These are phyloP conservation scores for Lagocephalus sceleratus DNA, from an alignment of 2,797 vertebrate genomes.

Conservation along the genomic window DNA sequence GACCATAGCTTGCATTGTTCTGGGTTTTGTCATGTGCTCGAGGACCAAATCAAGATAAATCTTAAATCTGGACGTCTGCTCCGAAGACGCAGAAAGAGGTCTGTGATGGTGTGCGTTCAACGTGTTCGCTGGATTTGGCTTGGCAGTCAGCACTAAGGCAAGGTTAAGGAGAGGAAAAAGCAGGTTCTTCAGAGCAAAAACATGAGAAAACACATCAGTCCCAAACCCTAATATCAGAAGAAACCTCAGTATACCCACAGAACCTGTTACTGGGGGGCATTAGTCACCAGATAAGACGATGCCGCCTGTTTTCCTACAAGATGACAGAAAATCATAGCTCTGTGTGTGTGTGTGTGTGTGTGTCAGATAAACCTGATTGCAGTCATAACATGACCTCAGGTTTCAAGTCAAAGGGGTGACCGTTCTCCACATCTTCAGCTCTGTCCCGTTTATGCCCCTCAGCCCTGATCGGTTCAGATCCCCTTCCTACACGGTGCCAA, in stretches of 20 bases:
- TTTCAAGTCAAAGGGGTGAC: constrained; percentile 48
- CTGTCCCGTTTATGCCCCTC: background rate
- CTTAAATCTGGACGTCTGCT: background rate
- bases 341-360: constrained; percentile 15
- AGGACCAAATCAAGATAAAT: constrained; percentile 12
- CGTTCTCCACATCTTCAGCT: background rate
- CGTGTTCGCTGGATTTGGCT: constrained; percentile 38
- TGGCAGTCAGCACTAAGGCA: constrained; percentile 70
- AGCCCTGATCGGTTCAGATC: background rate
- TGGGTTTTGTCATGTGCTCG: background rate
- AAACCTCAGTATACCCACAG: constrained; percentile 7
- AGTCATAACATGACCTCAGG: constrained; percentile 19
- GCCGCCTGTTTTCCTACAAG: constrained; percentile 8
- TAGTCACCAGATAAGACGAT: constrained; percentile 23
- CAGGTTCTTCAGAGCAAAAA: constrained; percentile 9
- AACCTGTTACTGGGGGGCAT: constrained; percentile 18
- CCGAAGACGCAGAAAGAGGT: constrained; percentile 4
- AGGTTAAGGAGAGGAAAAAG: constrained; percentile 23
- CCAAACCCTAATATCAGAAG: constrained; percentile 8
- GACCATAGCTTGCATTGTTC: constrained; percentile 10
- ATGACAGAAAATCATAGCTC: constrained; percentile 17
- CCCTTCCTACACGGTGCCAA: background rate
- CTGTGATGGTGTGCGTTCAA: constrained; percentile 4
- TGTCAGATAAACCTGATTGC: no score
- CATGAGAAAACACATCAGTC: constrained; percentile 16